Evolutionary conservation across 2,113 vertebrate genomes (phyloP).

Genomic region (Perca flavescens): DNA sequence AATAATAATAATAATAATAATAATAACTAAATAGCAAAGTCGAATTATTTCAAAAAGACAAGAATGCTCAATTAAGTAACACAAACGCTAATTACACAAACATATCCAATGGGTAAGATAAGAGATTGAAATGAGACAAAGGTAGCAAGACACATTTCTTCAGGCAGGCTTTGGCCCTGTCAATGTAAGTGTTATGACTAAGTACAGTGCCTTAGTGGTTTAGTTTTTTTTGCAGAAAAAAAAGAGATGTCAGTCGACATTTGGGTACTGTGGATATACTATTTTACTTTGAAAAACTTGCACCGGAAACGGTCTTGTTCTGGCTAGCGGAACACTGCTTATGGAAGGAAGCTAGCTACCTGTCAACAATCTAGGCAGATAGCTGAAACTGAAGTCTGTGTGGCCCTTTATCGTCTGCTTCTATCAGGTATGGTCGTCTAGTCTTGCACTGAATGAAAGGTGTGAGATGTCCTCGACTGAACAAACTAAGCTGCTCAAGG

Average conservation of each 20-base stretch:
- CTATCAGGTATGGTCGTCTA: slow-evolving; percentile 57
- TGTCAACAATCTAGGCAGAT: slow-evolving; percentile 57
- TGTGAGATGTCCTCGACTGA: not conserved
- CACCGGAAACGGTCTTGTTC: slow-evolving; percentile 49
- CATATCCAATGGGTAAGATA: not conserved
- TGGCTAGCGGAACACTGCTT: slow-evolving; percentile 40
- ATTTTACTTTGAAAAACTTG: slow-evolving; percentile 57
- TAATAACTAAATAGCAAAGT: not conserved
- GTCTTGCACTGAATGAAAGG: not conserved
- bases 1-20: not conserved
- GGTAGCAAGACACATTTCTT: not conserved
- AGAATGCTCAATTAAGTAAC: not conserved
- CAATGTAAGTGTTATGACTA: not conserved
- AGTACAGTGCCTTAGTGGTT: not conserved
- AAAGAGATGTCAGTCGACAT: not conserved
- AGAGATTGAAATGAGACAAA: not conserved
- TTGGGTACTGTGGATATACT: not conserved
- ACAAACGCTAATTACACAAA: not conserved
- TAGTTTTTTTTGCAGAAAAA: not conserved
- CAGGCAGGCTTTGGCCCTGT: not conserved
- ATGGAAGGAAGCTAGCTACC: slow-evolving; percentile 58
- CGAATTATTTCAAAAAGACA: not conserved
- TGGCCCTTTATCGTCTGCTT: slow-evolving; percentile 5
- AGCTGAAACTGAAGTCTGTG: slow-evolving; percentile 16
- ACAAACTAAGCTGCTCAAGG: not conserved